These are phyloP conservation scores for Dromas ardeola DNA, from an alignment of 2,113 vertebrate genomes.

Conservation along the genomic window DNA sequence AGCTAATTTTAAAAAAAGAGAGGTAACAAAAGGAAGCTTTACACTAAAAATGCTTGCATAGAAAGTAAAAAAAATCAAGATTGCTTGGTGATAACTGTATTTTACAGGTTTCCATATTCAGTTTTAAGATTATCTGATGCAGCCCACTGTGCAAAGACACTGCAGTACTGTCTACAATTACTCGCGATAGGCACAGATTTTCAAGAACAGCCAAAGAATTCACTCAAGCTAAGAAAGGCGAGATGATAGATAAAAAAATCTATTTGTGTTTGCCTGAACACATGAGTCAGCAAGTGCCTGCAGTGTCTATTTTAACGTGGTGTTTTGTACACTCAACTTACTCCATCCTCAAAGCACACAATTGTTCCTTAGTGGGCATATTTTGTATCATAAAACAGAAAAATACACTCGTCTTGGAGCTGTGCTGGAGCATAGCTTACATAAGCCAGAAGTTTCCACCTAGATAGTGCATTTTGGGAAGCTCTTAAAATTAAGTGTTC, in stretches of 20 bases:
- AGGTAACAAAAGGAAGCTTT: not conserved
- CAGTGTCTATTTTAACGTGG: not conserved
- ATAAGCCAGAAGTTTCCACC: not conserved
- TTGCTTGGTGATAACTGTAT: not conserved
- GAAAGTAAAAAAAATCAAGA: not conserved
- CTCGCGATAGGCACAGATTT: not conserved
- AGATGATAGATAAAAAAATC: not conserved
- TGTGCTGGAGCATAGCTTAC: not conserved
- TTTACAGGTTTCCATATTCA: not conserved
- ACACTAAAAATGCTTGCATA: not conserved
- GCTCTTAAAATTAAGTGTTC: not conserved
- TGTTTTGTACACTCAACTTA: not conserved
- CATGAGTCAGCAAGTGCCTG: not conserved
- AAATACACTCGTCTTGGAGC: not conserved
- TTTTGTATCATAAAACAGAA: not conserved
- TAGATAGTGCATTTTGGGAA: not conserved
- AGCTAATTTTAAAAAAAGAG: not conserved
- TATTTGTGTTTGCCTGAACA: not conserved
- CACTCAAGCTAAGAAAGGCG: not conserved
- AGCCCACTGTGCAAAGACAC: not conserved
- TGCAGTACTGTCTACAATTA: not conserved
- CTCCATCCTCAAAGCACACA: not conserved
- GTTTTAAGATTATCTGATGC: not conserved
- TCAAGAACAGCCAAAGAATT: not conserved
- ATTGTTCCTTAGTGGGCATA: not conserved